Evolutionary conservation across 2,888 invertebrate genomes (phyloP).

Genomic region (Leptopterna dolabrata): DNA sequence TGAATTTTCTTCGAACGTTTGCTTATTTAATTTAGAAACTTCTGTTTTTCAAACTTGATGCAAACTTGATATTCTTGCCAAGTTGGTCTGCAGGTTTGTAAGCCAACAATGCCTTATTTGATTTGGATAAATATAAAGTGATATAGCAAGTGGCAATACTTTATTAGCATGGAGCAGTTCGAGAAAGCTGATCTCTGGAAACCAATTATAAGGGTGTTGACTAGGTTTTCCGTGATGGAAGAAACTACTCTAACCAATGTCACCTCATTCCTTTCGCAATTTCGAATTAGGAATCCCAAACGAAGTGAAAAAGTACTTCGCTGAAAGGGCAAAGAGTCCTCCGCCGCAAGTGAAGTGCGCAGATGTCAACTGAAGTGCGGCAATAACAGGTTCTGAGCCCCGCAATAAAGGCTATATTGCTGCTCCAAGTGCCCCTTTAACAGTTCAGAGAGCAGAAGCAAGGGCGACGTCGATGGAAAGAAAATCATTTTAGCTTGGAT

Average conservation of each 20-base stretch:
- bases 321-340: background rate
- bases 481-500: conserved; percentile 6
- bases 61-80: too few relatives aligned
- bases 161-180: too few relatives aligned
- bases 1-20: too few relatives aligned
- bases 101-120: too few relatives aligned
- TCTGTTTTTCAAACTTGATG: too few relatives aligned
- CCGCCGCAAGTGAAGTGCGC: background rate
- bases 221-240: background rate
- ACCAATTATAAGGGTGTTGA: too few relatives aligned
- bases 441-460: background rate
- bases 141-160: too few relatives aligned
- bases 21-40: too few relatives aligned
- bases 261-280: background rate
- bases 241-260: background rate
- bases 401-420: conserved; percentile 30
- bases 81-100: too few relatives aligned
- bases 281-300: background rate
- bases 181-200: too few relatives aligned
- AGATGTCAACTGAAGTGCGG: conserved; percentile 22
- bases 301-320: background rate
- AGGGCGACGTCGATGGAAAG: background rate
- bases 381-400: background rate
- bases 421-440: conserved; percentile 3
- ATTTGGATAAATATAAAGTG: too few relatives aligned